Base-by-base conservation (phyloP, 2,113 vertebrate species). In the Callospermophilus lateralis region DNA sequence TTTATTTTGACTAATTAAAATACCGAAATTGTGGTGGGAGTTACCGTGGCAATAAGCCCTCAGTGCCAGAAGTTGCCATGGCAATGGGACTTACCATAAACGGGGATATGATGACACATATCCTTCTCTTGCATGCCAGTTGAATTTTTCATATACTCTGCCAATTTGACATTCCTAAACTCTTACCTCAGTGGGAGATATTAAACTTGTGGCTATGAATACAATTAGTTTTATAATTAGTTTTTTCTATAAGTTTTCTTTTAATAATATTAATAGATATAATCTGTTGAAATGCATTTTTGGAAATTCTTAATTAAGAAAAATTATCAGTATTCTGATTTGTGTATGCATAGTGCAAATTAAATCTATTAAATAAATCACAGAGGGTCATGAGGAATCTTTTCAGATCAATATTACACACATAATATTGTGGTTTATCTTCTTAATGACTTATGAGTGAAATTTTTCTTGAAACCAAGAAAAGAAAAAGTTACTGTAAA, bases 211-310 rank as follows among this genome's bases (percentile, higher is more conserved):
- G 0, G 65, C 53, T 77, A 55, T 73, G 93, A 93, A 81, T 80
- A 85, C 63, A 85, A 79, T 58, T 80, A 80, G 11, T 91, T 72
- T 92, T 37, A 84, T 55, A 28, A 80, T 58, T 63, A 61, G 3
- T 37, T 89, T 87, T 34, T 84, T 78, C 45, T 78, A 0, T 85
- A 32, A 79, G 19, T 72, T 26, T 55, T 84, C 20, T 58, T 83
- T 94, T 95, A 2, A 77, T 88, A 45, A 32, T 10, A 65, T 85
- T 81, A 87, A 70, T 55, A 86, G 67, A 81, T 45, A 67, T 55
- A 22, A 80, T 73, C 0, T 70, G 19, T 16, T 84, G 55, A 81
- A 34, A 73, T 42, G 0, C 39, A 90, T n/a, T 88, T 39, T 42
- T 28, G 7, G 6, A 80, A 74, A 65, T 74, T 6, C 24, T 76